Conservation (phyloP, 1,140 invertebrate genomes). For the Halictus rubicundus region DNA sequence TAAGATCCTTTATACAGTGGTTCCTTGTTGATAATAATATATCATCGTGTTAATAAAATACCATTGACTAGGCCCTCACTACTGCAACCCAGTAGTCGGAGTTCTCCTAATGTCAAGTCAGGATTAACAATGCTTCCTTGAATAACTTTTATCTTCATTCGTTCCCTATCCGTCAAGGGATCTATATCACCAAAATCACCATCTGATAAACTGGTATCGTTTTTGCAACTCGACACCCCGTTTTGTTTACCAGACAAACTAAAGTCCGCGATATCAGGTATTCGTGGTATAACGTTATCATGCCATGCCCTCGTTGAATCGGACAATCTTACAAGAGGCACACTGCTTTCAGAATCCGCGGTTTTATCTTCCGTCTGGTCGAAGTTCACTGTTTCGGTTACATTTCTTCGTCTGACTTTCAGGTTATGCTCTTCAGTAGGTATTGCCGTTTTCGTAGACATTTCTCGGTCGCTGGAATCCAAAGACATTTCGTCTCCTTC, state of each 20-base stretch:
- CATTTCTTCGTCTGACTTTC: constrained; percentile 55
- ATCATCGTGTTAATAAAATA: constrained; percentile 51
- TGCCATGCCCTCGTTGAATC: constrained; percentile 72
- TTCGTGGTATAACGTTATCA: constrained; percentile 63
- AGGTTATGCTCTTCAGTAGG: constrained; percentile 55
- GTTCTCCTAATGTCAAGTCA: constrained; percentile 72
- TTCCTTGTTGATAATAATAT: constrained; percentile 62
- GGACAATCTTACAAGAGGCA: constrained; percentile 60
- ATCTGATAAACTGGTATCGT: constrained; percentile 42
- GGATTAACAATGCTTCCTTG: constrained; percentile 66
- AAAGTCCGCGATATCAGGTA: constrained; percentile 59
- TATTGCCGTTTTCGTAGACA: constrained; percentile 21
- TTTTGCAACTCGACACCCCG: constrained; percentile 34
- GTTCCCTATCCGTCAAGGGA: constrained; percentile 55
- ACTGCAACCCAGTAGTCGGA: constrained; percentile 71
- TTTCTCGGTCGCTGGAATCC: constrained; percentile 21
- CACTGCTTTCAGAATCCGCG: constrained; percentile 20
- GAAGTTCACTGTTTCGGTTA: constrained; percentile 32
- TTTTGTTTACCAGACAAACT: constrained; percentile 62
- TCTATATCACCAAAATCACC: constrained; percentile 34
- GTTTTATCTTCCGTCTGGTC: constrained; percentile 13
- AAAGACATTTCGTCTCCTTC: constrained; percentile 50
- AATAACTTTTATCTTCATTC: constrained; percentile 73
- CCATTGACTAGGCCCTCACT: constrained; percentile 76
- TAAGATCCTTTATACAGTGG: not conserved